These are phyloP conservation scores for Epirrhoe alternata DNA, from an alignment of 2,888 invertebrate species.

Conservation along the genomic window DNA sequence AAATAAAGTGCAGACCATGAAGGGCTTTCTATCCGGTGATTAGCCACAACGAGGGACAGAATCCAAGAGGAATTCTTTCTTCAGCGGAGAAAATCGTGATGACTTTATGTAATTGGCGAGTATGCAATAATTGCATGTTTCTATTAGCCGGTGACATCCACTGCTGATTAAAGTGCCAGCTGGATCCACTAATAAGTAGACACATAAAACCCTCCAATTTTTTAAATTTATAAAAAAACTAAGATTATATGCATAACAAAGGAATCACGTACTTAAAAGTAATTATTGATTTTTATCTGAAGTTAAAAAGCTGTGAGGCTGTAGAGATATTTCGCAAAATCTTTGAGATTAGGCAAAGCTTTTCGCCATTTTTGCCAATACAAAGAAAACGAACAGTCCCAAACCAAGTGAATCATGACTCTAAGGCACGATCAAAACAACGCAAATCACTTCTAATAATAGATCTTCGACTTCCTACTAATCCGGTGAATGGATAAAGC, in stretches of 20 bases:
- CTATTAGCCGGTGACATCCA: not conserved
- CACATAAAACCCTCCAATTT: too few relatives aligned
- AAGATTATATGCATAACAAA: too few relatives aligned
- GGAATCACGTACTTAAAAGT: too few relatives aligned
- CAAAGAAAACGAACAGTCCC: not conserved
- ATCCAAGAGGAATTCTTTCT: conserved; percentile 9
- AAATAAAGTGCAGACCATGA: conserved; percentile 35
- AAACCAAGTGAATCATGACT: not conserved
- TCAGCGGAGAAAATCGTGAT: not conserved
- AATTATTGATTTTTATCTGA: too few relatives aligned
- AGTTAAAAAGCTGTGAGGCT: not conserved
- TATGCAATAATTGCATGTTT: not conserved
- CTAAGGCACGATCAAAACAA: conserved; percentile 18
- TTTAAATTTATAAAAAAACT: too few relatives aligned
- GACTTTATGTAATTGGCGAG: not conserved
- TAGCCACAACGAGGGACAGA: conserved; percentile 29
- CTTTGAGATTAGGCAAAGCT: not conserved
- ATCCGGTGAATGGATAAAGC: conserved; percentile 34
- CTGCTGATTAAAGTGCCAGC: too few relatives aligned
- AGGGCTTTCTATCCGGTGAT: conserved; percentile 46
- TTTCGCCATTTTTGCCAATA: not conserved
- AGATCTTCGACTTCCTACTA: conserved; percentile 35
- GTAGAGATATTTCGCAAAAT: not conserved
- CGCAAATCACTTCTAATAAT: conserved; percentile 31
- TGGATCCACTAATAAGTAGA: too few relatives aligned